Evolutionary conservation across 1,140 invertebrate species (phyloP).

Genomic region (Platyura marginata): DNA sequence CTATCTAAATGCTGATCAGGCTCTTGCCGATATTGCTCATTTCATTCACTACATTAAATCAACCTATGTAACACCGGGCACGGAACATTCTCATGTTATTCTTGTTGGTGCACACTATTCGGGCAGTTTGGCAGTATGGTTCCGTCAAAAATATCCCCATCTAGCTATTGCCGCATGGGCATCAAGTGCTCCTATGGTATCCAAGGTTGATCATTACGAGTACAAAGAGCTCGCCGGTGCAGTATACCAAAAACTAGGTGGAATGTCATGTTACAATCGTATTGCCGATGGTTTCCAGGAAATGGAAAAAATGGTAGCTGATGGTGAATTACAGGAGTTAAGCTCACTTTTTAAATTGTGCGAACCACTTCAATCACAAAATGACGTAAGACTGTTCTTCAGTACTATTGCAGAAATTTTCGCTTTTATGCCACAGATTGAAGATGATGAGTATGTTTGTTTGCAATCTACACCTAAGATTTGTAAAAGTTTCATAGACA

Average conservation of each 20-base stretch:
- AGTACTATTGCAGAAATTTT: constrained; percentile 17
- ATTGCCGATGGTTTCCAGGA: constrained; percentile 32
- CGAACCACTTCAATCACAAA: constrained; percentile 13
- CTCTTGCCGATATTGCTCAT: constrained; percentile 48
- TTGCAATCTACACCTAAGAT: constrained; percentile 1
- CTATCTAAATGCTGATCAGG: constrained; percentile 48
- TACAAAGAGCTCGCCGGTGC: constrained; percentile 14
- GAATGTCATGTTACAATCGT: constrained; percentile 25
- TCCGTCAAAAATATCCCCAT: constrained; percentile 55
- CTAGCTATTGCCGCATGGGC: constrained; percentile 51
- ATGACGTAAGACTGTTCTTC: constrained; percentile 16
- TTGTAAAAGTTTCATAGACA: background rate
- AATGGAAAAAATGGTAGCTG: constrained; percentile 22
- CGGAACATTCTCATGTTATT: constrained; percentile 30
- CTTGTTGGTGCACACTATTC: constrained; percentile 66
- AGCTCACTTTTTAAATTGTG: constrained; percentile 22
- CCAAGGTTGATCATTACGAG: constrained; percentile 42
- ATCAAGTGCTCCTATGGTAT: constrained; percentile 54
- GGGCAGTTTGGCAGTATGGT: constrained; percentile 59
- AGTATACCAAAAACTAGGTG: constrained; percentile 14
- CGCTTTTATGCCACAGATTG: constrained; percentile 14
- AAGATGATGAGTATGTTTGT: constrained; percentile 11
- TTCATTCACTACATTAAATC: constrained; percentile 38
- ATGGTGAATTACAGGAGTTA: constrained; percentile 12
- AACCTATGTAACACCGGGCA: constrained; percentile 10